Evolutionary conservation across 2,888 invertebrate genomes (phyloP), one percentile per base, ranked within the genome.

Genomic region (Oasisia sp.): DNA sequence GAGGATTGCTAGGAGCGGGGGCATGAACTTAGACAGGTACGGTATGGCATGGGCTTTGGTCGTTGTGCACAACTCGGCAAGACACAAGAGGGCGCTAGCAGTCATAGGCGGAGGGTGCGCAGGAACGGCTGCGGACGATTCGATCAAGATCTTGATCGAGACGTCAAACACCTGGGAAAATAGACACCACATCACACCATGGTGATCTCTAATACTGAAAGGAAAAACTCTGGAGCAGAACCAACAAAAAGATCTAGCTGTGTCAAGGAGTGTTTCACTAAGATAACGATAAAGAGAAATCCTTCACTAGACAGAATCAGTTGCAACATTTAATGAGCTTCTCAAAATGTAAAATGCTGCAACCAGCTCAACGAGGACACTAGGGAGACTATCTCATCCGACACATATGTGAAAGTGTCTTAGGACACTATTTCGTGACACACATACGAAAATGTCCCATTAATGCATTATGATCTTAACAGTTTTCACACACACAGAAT

Each of bases 21-120:
- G 98, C 97, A 98, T 98, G 95, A 98, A 98, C 95, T 97, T 97
- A 1, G 98, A 97, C n/a, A 99, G 97, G 93, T 97, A 97, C 0
- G 97, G 97, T 91, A 99, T 97, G 0, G 98, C 97, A 94, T 98
- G 97, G 0, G 98, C 98, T 95, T 97, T 97, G 94, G 99, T 97
- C 93, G 97, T 97, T 89, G 97, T 97, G 93, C 98, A 98, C 45
- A 99, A 96, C 96, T 98, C 98, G 0, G 98, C 98, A 38, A 97
- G 94, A 94, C 96, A 96, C 93, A 96, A 94, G 93, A 96, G 93
- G 27, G 95, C 95, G 93, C 95, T 95, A 5, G 95, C 95, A 32
- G 94, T 92, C 58, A 95, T 94, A 58, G 94, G 94, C 8, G 94
- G 93, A 14, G 92, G 92, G 14, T n/a, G 50, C 1, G 50, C 4